Evolutionary conservation across 1,140 invertebrate species (phyloP).

Genomic region (Nomia melanderi): DNA sequence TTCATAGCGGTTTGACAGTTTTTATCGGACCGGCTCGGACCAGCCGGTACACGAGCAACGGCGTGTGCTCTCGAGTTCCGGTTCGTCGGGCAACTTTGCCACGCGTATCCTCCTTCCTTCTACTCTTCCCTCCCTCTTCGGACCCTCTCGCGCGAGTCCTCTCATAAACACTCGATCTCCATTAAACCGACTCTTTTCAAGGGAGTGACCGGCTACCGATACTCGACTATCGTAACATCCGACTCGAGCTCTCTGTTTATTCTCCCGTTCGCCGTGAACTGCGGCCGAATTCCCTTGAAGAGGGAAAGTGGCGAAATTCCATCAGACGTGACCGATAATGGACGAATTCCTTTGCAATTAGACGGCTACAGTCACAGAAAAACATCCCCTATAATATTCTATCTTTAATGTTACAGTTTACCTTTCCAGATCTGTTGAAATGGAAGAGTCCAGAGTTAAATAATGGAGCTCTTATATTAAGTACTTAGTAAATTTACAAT

Average conservation of each 20-base stretch:
- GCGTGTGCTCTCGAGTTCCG: constrained; percentile 50
- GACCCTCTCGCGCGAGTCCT: constrained; percentile 36
- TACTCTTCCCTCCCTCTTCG: constrained; percentile 18
- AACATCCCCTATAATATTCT: no score
- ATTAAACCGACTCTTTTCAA: constrained; percentile 61
- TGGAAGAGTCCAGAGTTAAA: no score
- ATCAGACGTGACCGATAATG: background rate
- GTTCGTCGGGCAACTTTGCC: constrained; percentile 49
- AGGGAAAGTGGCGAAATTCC: background rate
- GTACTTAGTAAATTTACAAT: no score
- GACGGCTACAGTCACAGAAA: no score
- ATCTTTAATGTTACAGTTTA: no score
- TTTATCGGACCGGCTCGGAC: constrained; percentile 47
- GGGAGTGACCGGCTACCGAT: constrained; percentile 41
- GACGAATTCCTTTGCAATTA: no score
- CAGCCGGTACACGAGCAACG: constrained; percentile 37
- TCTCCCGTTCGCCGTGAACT: background rate
- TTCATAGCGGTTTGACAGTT: constrained; percentile 37
- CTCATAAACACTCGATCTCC: constrained; percentile 61
- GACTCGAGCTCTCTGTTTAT: constrained; percentile 23
- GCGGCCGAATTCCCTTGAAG: constrained; percentile 6
- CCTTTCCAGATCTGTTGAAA: no score
- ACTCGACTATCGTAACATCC: constrained; percentile 44
- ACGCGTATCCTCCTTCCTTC: constrained; percentile 41
- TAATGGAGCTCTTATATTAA: no score